These are phyloP conservation scores for Esox masquinongy DNA, from an alignment of 2,797 vertebrate species.

Conservation along the genomic window DNA sequence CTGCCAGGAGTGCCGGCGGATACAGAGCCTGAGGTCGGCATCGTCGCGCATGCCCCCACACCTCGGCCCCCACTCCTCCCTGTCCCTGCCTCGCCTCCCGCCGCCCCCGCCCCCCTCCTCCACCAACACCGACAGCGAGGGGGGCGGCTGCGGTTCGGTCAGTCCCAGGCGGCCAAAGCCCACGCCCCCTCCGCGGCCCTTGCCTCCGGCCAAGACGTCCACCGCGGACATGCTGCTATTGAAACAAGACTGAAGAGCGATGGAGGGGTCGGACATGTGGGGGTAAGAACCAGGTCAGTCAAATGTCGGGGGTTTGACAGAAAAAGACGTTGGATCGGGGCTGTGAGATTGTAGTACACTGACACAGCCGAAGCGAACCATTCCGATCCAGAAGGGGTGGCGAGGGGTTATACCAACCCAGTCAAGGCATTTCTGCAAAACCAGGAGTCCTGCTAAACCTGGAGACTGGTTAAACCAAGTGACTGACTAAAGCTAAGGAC, in stretches of 20 bases:
- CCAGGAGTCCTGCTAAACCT: not conserved
- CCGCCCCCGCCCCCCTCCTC: conserved; percentile 65
- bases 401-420: not conserved
- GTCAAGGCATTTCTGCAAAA: not conserved
- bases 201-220: conserved; percentile 61
- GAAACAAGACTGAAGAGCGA: conserved; percentile 60
- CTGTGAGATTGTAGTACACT: not conserved
- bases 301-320: not conserved
- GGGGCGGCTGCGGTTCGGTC: conserved; percentile 50
- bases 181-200: conserved; percentile 62
- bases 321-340: not conserved
- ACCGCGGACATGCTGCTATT: conserved; percentile 66
- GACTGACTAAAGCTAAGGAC: too few species aligned
- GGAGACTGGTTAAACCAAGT: not conserved
- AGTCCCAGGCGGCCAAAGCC: conserved; percentile 68
- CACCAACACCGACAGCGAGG: conserved; percentile 73
- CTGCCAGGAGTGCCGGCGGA: conserved; percentile 89
- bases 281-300: not conserved
- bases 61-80: conserved; percentile 56
- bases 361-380: conserved; percentile 16
- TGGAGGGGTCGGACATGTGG: conserved; percentile 1
- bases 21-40: conserved; percentile 78
- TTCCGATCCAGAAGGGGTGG: conserved; percentile 23
- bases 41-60: conserved; percentile 47
- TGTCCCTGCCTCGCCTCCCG: conserved; percentile 65